Percentiles rank a stretch among this genome's conserved stretches.
Conservation (phyloP, 2,888 invertebrate genomes). For the Bembecia ichneumoniformis region DNA sequence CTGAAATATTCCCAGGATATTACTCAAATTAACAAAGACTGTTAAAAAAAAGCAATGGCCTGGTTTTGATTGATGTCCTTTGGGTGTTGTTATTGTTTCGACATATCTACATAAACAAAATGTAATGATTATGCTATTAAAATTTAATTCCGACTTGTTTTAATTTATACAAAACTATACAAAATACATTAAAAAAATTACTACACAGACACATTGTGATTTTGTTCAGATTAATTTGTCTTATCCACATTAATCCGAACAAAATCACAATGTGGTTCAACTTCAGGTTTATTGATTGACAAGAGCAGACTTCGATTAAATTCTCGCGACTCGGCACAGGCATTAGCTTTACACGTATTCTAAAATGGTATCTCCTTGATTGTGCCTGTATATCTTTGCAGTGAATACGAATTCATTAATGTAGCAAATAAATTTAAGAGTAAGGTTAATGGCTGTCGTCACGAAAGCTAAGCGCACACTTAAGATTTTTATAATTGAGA, state of each 20-base stretch:
- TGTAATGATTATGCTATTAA: too few species aligned
- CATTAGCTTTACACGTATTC: slow-evolving; percentile 48
- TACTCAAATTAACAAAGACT: too few species aligned
- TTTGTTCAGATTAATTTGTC: too few species aligned
- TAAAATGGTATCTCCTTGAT: slow-evolving; percentile 23
- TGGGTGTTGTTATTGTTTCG: too few species aligned
- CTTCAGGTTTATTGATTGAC: slow-evolving; percentile 63
- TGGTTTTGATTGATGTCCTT: too few species aligned
- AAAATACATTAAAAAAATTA: too few species aligned
- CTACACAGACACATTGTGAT: too few species aligned
- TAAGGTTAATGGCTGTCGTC: slow-evolving; percentile 14
- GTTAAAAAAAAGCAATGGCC: too few species aligned
- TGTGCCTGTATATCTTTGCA: slow-evolving; percentile 7
- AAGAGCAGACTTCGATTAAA: slow-evolving; percentile 62
- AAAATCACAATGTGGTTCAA: slow-evolving; percentile 35
- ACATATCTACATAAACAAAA: too few species aligned
- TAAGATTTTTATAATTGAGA: slow-evolving; percentile 5
- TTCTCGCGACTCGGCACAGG: slow-evolving; percentile 48
- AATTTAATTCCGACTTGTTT: too few species aligned
- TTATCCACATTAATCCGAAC: slow-evolving; percentile 34
- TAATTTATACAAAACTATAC: too few species aligned
- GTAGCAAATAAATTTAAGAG: slow-evolving; percentile 21
- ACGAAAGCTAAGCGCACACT: slow-evolving; percentile 11
- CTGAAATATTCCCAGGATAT: too few species aligned
- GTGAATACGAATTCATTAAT: slow-evolving; percentile 22